These are phyloP conservation scores for Hemitrygon akajei DNA, from an alignment of 2,797 vertebrate species.

Conservation along the genomic window DNA sequence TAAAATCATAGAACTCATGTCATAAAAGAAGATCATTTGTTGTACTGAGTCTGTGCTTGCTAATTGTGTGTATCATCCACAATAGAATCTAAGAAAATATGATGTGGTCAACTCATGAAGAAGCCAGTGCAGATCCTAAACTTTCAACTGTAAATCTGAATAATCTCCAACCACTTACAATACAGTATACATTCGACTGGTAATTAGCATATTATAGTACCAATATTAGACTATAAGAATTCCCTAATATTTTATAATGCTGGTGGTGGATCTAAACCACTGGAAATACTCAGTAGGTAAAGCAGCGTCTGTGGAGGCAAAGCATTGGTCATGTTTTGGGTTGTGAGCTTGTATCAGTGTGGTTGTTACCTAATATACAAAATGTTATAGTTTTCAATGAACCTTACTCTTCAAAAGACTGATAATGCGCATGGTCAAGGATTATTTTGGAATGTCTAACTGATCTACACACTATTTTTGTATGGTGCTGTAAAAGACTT, in stretches of 20 bases:
- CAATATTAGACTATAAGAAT: neutral
- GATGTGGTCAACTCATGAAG: neutral
- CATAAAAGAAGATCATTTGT: too few species aligned
- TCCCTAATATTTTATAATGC: neutral
- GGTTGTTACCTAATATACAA: neutral
- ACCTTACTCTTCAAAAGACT: neutral
- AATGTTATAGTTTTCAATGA: neutral
- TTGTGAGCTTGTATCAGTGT: neutral
- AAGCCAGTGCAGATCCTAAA: neutral
- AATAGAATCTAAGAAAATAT: neutral
- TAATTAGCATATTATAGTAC: neutral
- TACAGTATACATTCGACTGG: neutral
- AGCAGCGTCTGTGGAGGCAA: too few species aligned
- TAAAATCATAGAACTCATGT: too few species aligned
- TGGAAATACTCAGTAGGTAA: too few species aligned
- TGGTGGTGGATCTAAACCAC: neutral
- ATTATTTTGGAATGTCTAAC: neutral
- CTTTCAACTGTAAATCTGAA: neutral
- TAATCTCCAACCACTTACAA: neutral
- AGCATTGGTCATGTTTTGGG: too few species aligned
- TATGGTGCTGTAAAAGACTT: neutral
- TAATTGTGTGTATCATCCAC: too few species aligned
- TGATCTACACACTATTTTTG: neutral
- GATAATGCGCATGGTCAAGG: neutral
- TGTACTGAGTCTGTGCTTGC: too few species aligned